Evolutionary conservation across 2,113 vertebrate genomes (phyloP).

Genomic region (Spea bombifrons): DNA sequence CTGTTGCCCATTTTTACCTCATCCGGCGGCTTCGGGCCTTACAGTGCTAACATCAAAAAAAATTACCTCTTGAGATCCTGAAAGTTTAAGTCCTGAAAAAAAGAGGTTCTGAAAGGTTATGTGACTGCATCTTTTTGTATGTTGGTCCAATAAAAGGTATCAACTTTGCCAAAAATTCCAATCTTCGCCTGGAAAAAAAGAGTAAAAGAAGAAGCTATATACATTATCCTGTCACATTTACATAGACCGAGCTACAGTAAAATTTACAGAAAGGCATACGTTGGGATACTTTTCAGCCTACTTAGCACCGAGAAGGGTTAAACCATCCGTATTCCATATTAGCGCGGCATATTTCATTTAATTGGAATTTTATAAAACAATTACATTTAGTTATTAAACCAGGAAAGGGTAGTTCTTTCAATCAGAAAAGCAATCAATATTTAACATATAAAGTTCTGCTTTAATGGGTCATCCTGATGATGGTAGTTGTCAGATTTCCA

Average conservation of each 20-base stretch:
- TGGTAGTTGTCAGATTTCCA: slow-evolving; percentile 47
- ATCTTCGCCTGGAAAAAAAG: too few species aligned
- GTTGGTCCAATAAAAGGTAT: too few species aligned
- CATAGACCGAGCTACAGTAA: too few species aligned
- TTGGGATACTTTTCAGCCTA: background rate
- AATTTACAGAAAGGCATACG: background rate
- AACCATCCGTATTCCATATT: background rate
- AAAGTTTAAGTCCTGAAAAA: background rate
- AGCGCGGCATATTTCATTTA: slow-evolving; percentile 10
- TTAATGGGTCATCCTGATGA: slow-evolving; percentile 50
- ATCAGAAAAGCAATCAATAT: slow-evolving; percentile 51
- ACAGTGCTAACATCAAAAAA: too few species aligned
- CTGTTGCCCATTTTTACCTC: too few species aligned
- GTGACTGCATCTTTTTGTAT: too few species aligned
- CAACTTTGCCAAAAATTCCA: too few species aligned
- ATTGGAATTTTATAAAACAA: slow-evolving; percentile 12
- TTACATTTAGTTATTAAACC: slow-evolving; percentile 42
- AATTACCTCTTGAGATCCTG: too few species aligned
- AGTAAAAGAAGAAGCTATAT: background rate
- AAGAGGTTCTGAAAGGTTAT: too few species aligned
- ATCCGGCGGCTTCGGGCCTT: too few species aligned
- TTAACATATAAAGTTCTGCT: slow-evolving; percentile 50
- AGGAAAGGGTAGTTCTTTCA: slow-evolving; percentile 49
- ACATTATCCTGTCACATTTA: background rate
- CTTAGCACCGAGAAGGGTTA: background rate